These are phyloP conservation scores for Lytechinus pictus DNA, from an alignment of 35 echinoderm and acorn worm genomes.

Conservation along the genomic window DNA sequence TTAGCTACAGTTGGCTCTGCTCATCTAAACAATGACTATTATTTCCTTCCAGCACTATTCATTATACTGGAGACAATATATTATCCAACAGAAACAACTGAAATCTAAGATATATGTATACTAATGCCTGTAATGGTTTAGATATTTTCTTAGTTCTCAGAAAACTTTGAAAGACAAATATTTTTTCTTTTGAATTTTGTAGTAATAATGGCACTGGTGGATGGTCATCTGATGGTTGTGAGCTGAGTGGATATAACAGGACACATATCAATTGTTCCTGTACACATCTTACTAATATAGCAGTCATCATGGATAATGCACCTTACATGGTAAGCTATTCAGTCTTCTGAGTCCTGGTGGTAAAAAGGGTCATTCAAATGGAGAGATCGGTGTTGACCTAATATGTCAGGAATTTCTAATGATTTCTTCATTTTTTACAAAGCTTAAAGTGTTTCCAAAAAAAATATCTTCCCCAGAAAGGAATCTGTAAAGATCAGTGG, in stretches of 20 bases:
- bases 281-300: slow-evolving; percentile 93
- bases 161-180: background rate
- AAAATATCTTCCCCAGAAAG: background rate
- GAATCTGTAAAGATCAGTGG: too few relatives aligned
- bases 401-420: background rate
- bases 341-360: background rate
- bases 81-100: too few relatives aligned
- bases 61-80: too few relatives aligned
- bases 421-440: background rate
- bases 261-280: slow-evolving; percentile 91
- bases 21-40: too few relatives aligned
- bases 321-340: slow-evolving; percentile 55
- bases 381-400: background rate
- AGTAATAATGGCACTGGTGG: slow-evolving; percentile 76
- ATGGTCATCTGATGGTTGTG: slow-evolving; percentile 84
- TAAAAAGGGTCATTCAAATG: background rate
- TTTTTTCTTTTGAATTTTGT: background rate
- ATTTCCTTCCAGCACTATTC: too few relatives aligned
- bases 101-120: too few relatives aligned
- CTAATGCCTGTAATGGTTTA: background rate
- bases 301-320: slow-evolving; percentile 86
- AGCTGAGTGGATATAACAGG: slow-evolving; percentile 66
- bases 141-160: background rate
- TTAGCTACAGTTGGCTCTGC: too few relatives aligned
- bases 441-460: background rate